phyloP scores from a whole-genome alignment of 1,140 invertebrate species.

The Pogonomyrmex barbatus region DNA sequence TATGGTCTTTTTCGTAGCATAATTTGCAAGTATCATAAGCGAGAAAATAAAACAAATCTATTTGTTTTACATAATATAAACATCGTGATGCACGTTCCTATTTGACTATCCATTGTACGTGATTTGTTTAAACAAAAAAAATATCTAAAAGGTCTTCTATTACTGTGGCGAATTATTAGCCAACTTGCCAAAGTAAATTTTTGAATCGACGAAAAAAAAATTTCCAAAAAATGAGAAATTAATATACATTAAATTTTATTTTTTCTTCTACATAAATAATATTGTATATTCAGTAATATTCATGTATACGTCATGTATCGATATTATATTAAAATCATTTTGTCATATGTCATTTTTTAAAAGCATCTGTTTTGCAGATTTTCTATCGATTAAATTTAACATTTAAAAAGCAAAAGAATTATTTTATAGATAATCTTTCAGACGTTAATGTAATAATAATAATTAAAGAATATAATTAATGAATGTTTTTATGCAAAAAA shows the following conservation, averaged over 20 bases:
- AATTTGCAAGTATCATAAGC: constrained; percentile 59
- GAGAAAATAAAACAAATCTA: constrained; percentile 78
- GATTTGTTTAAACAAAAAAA: background rate
- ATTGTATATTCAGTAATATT: background rate
- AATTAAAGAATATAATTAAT: too few species aligned
- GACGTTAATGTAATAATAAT: too few species aligned
- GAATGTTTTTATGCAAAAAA: too few species aligned
- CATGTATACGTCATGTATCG: background rate
- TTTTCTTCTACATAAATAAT: background rate
- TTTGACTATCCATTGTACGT: background rate
- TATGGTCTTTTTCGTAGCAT: constrained; percentile 7
- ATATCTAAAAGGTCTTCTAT: background rate
- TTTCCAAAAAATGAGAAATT: background rate
- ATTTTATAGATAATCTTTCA: too few species aligned
- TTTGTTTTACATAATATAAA: constrained; percentile 77
- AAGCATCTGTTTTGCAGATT: too few species aligned
- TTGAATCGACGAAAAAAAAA: background rate
- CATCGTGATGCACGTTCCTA: too few species aligned
- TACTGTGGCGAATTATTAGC: background rate
- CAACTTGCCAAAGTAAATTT: background rate
- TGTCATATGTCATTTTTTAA: background rate
- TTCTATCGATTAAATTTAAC: too few species aligned
- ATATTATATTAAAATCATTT: background rate
- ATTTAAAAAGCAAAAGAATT: too few species aligned
- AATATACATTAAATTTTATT: background rate